phyloP scores from a whole-genome alignment of 2,797 vertebrate genomes.

The Mormyrus hasselquistii region DNA sequence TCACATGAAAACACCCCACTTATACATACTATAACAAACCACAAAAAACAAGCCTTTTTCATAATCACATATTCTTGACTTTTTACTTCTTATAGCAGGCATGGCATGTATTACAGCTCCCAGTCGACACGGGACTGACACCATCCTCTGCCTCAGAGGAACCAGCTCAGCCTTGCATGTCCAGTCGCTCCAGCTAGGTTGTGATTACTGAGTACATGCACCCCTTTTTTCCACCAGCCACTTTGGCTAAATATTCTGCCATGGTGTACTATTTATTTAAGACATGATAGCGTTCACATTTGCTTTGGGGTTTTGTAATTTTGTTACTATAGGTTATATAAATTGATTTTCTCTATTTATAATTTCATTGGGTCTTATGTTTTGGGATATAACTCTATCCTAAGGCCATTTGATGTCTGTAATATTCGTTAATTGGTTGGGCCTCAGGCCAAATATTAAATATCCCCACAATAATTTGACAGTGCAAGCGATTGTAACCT shows the following conservation, averaged over 20 bases:
- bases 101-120: neutral
- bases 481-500: neutral
- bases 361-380: neutral
- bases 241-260: conserved; percentile 12
- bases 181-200: neutral
- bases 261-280: conserved; percentile 3
- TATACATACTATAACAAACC: neutral
- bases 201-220: neutral
- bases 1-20: neutral
- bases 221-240: neutral
- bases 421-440: conserved; percentile 1
- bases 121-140: neutral
- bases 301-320: conserved; percentile 11
- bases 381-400: conserved; percentile 6
- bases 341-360: conserved; percentile 8
- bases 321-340: conserved; percentile 4
- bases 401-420: conserved; percentile 11
- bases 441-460: conserved; percentile 3
- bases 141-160: neutral
- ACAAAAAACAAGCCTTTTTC: neutral
- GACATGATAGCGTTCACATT: neutral
- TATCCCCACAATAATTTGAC: conserved; percentile 9
- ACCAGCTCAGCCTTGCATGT: neutral
- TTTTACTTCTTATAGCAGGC: neutral
- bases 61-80: neutral